These are phyloP conservation scores for Capromys pilorides DNA, from an alignment of 2,797 vertebrate genomes.

Conservation along the genomic window DNA sequence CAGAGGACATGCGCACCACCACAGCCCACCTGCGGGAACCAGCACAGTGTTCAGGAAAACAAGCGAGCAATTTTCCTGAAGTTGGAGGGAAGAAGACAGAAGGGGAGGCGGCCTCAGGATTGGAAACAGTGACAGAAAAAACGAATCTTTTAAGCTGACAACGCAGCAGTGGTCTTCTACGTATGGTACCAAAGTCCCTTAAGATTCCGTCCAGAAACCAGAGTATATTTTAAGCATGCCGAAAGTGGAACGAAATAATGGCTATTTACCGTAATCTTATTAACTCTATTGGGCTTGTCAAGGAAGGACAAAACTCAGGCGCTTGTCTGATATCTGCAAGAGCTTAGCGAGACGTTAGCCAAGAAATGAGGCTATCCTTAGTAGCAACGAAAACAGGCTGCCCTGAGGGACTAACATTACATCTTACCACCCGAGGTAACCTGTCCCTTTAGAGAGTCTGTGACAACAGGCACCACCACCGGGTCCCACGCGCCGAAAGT, in stretches of 20 bases:
- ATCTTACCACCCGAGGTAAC: not conserved
- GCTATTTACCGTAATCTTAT: not conserved
- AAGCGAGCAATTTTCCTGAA: not conserved
- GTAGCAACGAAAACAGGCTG: not conserved
- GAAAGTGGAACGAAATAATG: not conserved
- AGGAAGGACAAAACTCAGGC: not conserved
- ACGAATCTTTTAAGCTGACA: not conserved
- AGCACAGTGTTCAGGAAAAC: not conserved
- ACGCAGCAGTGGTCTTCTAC: not conserved
- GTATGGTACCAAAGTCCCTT: not conserved
- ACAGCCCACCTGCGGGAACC: not conserved
- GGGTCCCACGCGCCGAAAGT: not conserved
- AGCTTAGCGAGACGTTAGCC: not conserved
- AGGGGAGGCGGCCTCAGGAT: not conserved
- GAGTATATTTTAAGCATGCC: not conserved
- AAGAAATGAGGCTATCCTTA: not conserved
- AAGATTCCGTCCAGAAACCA: not conserved
- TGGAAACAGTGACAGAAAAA: not conserved
- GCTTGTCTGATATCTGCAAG: not conserved
- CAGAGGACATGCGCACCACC: not conserved
- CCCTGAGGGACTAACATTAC: not conserved
- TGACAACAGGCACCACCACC: not conserved
- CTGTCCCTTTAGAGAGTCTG: not conserved
- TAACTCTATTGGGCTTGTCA: not conserved
- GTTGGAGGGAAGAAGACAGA: not conserved